Evolutionary conservation across 1,140 invertebrate genomes (phyloP).

Genomic region (Copidosoma floridanum): DNA sequence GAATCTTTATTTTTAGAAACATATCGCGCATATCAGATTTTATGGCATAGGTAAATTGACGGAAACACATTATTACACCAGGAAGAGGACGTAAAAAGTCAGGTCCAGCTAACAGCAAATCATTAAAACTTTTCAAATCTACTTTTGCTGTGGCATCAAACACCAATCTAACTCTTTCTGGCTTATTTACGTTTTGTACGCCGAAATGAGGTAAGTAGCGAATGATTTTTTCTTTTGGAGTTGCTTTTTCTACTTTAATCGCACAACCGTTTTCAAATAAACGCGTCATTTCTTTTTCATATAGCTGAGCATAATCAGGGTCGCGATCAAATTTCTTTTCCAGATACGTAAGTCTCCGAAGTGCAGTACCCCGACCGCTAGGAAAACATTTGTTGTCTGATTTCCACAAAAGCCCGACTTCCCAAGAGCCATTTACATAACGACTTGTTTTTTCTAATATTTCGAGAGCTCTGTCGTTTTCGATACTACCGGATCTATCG

Average conservation of each 20-base stretch:
- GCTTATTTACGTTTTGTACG: too few relatives aligned
- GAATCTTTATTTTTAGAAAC: too few relatives aligned
- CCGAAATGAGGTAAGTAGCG: background rate
- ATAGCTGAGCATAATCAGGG: background rate
- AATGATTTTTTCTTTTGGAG: too few relatives aligned
- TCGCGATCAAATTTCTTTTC: conserved; percentile 25
- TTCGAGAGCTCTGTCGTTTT: background rate
- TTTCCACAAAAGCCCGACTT: conserved; percentile 32
- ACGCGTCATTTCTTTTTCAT: conserved; percentile 13
- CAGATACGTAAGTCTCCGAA: conserved; percentile 8
- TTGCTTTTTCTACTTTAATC: background rate
- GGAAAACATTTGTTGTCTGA: background rate
- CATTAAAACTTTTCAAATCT: too few relatives aligned
- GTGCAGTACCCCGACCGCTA: background rate
- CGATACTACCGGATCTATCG: background rate
- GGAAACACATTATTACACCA: too few relatives aligned
- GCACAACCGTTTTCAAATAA: conserved; percentile 30
- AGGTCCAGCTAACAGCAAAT: too few relatives aligned
- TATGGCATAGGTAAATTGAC: too few relatives aligned
- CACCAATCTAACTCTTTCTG: too few relatives aligned
- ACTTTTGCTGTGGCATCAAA: too few relatives aligned
- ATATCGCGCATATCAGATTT: too few relatives aligned
- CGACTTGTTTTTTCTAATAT: background rate
- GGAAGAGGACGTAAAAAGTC: too few relatives aligned
- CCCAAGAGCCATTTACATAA: conserved; percentile 7